Evolutionary conservation across 2,888 invertebrate species (phyloP), one percentile per base, ranked within the genome.

Genomic region (Vanessa cardui): DNA sequence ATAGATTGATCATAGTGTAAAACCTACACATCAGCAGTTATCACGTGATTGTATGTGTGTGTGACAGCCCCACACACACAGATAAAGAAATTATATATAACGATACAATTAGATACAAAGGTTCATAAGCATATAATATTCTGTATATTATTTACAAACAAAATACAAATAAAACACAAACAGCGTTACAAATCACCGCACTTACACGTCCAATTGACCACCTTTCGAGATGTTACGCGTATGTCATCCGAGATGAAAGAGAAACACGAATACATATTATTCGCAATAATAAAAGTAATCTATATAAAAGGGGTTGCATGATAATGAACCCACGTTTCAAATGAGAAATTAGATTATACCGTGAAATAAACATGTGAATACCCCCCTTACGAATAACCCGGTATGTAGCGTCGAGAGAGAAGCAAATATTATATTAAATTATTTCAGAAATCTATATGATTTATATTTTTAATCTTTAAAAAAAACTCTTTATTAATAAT

Each of bases 331-430:
- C 77, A 21, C 77, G 80, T 80, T 82, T 81, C 81, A 75, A 78
- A 78, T 78, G 80, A 78, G 78, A 81, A 83, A 84, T 84, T 84
- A 82, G 83, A 87, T 87, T 85, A 84, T 80, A 77, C 73, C 73
- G 74, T 81, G 83, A 77, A 80, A 78, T 77, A 80, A 81, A 83
- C 82, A 80, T 76, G 81, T 61, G 56, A 21, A 58, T 52, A 47
- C 60, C 9, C 60, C 8, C 21, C 21, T 20, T 50, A 50, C 56
- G 62, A 52, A 64, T 50, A 66, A 60, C 63, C 7, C 39, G 18
- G 62, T 52, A 63, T 45, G 60, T 60, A 47, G 15, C 12, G 26
- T 12, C 6, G 20, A 50, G 6, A 26, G 16, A 15, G 1, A 15
- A 21, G 5, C 3, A 26, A 26, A 26, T 5, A 1, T 26, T 3